Percentiles rank a stretch among this genome's conserved stretches.
These are phyloP conservation scores for Holotrichia oblita DNA, from an alignment of 1,140 invertebrate genomes.

Conservation along the genomic window DNA sequence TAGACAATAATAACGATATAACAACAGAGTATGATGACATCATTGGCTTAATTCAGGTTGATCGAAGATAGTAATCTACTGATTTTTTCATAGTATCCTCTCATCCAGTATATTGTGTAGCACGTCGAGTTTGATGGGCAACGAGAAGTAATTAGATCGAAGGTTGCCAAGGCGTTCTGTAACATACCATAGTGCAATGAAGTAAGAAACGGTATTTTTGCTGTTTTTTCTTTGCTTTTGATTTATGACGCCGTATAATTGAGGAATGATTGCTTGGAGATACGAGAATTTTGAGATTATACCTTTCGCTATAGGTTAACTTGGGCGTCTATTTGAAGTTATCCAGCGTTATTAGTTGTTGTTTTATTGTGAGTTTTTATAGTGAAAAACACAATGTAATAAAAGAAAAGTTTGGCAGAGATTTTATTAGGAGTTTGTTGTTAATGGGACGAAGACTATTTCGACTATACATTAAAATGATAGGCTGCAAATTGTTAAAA, in stretches of 20 bases:
- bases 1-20: background rate
- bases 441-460: background rate
- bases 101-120: background rate
- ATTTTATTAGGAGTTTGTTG: background rate
- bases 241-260: background rate
- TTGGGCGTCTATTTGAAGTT: background rate
- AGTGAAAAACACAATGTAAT: background rate
- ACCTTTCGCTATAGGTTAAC: background rate
- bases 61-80: constrained; percentile 10
- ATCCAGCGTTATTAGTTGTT: background rate
- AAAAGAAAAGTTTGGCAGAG: background rate
- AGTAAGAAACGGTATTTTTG: background rate
- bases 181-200: background rate
- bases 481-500: too few relatives aligned
- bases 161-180: background rate
- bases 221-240: background rate
- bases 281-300: background rate
- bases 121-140: background rate
- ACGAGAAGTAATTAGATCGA: constrained; percentile 22
- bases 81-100: background rate
- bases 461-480: too few relatives aligned
- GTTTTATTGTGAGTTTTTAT: constrained; percentile 6
- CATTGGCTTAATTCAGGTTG: constrained; percentile 16
- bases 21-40: constrained; percentile 15
- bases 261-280: background rate